Conservation (phyloP, 2,113 vertebrate species). For the Vidua chalybeata region DNA sequence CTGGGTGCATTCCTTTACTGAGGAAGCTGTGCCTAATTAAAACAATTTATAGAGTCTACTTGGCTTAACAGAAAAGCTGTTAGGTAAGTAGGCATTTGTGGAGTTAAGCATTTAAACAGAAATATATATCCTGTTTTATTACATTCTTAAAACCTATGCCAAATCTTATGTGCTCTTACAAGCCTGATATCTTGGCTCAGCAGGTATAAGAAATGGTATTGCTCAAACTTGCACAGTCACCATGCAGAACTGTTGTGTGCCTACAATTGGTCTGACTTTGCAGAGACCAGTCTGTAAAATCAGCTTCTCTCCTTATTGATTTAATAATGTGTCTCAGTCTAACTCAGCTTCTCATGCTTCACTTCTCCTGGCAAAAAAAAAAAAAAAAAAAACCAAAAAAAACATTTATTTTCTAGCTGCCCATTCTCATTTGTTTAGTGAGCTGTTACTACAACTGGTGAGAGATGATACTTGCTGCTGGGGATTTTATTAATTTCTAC, state of each 20-base stretch:
- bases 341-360: neutral
- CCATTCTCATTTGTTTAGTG: neutral
- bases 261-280: neutral
- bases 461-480: neutral
- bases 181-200: neutral
- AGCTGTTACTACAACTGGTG: neutral
- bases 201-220: neutral
- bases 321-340: neutral
- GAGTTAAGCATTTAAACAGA: conserved; percentile 1
- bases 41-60: neutral
- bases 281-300: neutral
- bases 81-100: neutral
- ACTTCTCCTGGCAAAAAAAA: neutral
- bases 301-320: neutral
- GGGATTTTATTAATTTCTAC: neutral
- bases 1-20: neutral
- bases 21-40: neutral
- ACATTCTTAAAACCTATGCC: neutral
- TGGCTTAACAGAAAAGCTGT: neutral
- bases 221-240: conserved; percentile 22
- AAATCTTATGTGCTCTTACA: neutral
- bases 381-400: neutral
- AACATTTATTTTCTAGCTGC: neutral
- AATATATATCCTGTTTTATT: neutral
- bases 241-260: neutral